Evolutionary conservation across 23 tunicate species (phyloP), one percentile per base, ranked within the genome.

Genomic region (Styela clava): DNA sequence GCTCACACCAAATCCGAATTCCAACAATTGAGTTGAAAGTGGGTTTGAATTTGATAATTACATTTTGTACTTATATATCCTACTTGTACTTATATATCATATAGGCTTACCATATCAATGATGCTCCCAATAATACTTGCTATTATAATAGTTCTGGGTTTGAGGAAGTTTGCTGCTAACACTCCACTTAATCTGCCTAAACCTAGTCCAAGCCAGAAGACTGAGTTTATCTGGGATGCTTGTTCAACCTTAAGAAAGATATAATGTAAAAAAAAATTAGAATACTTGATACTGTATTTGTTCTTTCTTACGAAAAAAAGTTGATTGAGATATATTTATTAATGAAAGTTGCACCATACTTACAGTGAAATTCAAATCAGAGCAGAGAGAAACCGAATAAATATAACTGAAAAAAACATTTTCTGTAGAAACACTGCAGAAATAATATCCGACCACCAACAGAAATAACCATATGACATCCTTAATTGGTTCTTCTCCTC

Each of bases 161-260:
- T 69, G 56, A 87, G 84, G 62, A 73, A 87, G 18, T 68, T 81
- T 22, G 98, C 69, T 26, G 79, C 85, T 24, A 90, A 52, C 21
- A 96, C 95, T 35, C 99, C 99, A 16, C 97, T 83, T 2, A 88
- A 85, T 35, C 99, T 68, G 20, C 99, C 99, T 21, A 85, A 82
- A 1, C 83, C 82, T 33, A 96, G 87, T 16, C 99, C 99, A 61
- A 81, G 86, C 99, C 99, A 96, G 69, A 90, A 96, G 23, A 96
- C 26, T 18, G 96, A 81, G 87, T 91, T 96, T 2, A 96, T 36
- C 9, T 74, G 79, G 0, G 99, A 78, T 22, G 99, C 92, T 63
- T 96, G 81, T 18, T 80, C 21, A 31, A 87, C 89, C 98, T 93
- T 28, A 30, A 73, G 3, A 83, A 1, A 1, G 34, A n/a, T n/a